These are phyloP conservation scores for Calosoma granatense DNA, from an alignment of 1,140 invertebrate genomes.

Conservation along the genomic window DNA sequence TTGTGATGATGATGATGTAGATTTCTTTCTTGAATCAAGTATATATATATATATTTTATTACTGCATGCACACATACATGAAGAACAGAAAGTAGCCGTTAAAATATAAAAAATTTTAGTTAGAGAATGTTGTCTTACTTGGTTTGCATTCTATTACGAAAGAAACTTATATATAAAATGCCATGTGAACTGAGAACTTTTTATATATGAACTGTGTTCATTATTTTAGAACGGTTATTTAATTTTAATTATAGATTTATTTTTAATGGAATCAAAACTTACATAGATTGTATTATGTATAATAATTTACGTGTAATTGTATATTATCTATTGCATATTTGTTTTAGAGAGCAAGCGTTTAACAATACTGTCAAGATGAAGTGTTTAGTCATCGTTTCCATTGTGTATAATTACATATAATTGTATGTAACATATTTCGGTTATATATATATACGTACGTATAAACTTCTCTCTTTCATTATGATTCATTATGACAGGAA, in stretches of 20 bases:
- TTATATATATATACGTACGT: not conserved
- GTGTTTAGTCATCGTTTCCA: not conserved
- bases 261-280: constrained; percentile 4
- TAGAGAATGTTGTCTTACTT: constrained; percentile 4
- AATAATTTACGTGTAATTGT: not conserved
- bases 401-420: not conserved
- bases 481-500: not conserved
- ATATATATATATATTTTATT: not conserved
- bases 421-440: not conserved
- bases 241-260: constrained; percentile 9
- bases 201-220: constrained; percentile 8
- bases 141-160: not conserved
- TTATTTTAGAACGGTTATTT: constrained; percentile 1
- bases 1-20: not conserved
- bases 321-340: not conserved
- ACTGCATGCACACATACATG: not conserved
- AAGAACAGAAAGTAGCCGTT: not conserved
- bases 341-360: too few species aligned
- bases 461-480: not conserved
- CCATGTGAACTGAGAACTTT: not conserved
- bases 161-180: not conserved
- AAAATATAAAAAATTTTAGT: not conserved
- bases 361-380: not conserved
- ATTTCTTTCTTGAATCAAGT: not conserved
- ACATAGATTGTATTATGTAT: not conserved